Evolutionary conservation across 1,140 invertebrate species (phyloP).

Genomic region (Lasaia peninsularis): DNA sequence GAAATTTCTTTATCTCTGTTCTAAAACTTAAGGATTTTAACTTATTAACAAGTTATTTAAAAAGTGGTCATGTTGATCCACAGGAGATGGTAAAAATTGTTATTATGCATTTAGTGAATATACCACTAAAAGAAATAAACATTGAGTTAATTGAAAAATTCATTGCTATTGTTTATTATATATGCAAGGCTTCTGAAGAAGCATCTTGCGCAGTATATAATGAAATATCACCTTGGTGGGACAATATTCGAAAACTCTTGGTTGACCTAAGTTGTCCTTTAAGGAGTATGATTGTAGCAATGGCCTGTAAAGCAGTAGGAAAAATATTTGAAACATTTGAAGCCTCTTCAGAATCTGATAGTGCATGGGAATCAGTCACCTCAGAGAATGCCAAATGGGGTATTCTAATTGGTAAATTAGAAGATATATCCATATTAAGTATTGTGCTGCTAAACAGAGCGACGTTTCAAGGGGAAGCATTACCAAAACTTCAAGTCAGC

Average conservation of each 20-base stretch:
- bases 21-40: conserved; percentile 76
- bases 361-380: conserved; percentile 90
- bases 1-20: conserved; percentile 79
- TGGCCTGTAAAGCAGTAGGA: conserved; percentile 86
- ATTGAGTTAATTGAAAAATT: conserved; percentile 76
- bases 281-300: conserved; percentile 84
- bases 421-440: conserved; percentile 90
- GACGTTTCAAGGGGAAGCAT: conserved; percentile 45
- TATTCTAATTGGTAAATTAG: conserved; percentile 90
- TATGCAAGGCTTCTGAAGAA: conserved; percentile 62
- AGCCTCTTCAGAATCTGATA: conserved; percentile 74
- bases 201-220: conserved; percentile 78
- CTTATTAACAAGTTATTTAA: conserved; percentile 74
- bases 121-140: conserved; percentile 68
- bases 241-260: conserved; percentile 82
- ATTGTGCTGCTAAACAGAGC: conserved; percentile 81
- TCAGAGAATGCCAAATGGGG: conserved; percentile 92
- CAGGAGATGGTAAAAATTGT: conserved; percentile 80
- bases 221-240: conserved; percentile 86
- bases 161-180: conserved; percentile 60
- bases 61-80: conserved; percentile 77
- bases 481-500: conserved; percentile 79
- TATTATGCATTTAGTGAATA: conserved; percentile 82
- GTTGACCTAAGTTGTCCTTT: conserved; percentile 84
- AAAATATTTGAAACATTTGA: conserved; percentile 52